Conservation (phyloP, 2,888 invertebrate species). For the Plemyria rubiginata region DNA sequence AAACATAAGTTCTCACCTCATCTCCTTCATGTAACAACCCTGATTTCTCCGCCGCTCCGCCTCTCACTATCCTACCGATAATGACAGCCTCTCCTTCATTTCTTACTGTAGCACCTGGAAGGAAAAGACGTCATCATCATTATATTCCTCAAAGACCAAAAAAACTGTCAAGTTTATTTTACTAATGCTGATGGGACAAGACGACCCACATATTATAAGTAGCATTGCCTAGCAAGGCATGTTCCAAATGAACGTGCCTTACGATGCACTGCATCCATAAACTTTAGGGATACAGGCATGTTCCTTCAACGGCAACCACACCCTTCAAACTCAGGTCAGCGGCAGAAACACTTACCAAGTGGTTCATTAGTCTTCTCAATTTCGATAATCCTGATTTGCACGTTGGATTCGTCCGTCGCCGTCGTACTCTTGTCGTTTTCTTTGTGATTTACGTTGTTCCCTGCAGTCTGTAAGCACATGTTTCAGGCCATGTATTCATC, state of each 20-base stretch:
- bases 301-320: no score
- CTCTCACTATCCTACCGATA: slow-evolving; percentile 97
- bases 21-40: slow-evolving; percentile 98
- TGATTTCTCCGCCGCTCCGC: slow-evolving; percentile 98
- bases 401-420: slow-evolving; percentile 81
- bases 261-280: no score
- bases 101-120: slow-evolving; percentile 89
- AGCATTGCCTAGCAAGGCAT: no score
- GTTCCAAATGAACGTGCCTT: no score
- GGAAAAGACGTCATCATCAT: background rate
- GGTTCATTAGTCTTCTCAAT: slow-evolving; percentile 99
- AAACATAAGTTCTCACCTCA: slow-evolving; percentile 88
- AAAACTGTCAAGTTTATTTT: no score
- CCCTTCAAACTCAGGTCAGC: no score
- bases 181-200: no score
- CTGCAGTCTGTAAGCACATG: slow-evolving; percentile 61
- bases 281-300: no score
- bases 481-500: no score
- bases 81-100: slow-evolving; percentile 98
- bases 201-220: no score
- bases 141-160: no score
- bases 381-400: slow-evolving; percentile 96
- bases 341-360: no score
- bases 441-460: slow-evolving; percentile 71
- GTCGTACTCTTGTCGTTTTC: slow-evolving; percentile 66